Percentiles rank a stretch among this genome's conserved stretches.
Conservation (phyloP, 2,113 vertebrate species). For the Gulo gulo region DNA sequence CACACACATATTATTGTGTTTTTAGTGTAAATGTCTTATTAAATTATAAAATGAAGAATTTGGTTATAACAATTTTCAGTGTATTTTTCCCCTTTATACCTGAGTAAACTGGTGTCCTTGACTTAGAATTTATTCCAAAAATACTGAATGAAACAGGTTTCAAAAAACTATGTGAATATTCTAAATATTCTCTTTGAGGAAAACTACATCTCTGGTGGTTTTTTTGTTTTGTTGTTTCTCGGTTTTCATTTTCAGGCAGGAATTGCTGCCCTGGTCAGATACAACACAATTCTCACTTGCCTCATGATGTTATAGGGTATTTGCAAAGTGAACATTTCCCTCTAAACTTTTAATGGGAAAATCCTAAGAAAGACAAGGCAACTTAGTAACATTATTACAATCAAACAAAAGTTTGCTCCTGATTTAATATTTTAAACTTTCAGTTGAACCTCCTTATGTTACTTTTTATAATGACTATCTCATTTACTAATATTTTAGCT, state of each 20-base stretch:
- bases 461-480: not conserved
- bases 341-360: not conserved
- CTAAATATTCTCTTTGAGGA: not conserved
- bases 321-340: not conserved
- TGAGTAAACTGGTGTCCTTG: not conserved
- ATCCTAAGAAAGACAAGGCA: not conserved
- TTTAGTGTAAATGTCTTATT: not conserved
- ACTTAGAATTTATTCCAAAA: not conserved
- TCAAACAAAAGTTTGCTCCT: not conserved
- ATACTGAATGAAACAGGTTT: not conserved
- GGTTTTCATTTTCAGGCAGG: not conserved
- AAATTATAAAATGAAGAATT: not conserved
- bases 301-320: not conserved
- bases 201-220: not conserved
- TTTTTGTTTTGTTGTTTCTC: not conserved
- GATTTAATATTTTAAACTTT: not conserved
- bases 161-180: not conserved
- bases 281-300: slow-evolving; percentile 18
- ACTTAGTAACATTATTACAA: not conserved
- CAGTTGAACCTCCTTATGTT: not conserved
- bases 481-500: not conserved
- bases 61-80: not conserved
- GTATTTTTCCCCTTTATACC: not conserved
- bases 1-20: not conserved
- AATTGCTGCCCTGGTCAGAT: not conserved